Conservation (phyloP, 2,888 invertebrate genomes). For the Brenthis ino region DNA sequence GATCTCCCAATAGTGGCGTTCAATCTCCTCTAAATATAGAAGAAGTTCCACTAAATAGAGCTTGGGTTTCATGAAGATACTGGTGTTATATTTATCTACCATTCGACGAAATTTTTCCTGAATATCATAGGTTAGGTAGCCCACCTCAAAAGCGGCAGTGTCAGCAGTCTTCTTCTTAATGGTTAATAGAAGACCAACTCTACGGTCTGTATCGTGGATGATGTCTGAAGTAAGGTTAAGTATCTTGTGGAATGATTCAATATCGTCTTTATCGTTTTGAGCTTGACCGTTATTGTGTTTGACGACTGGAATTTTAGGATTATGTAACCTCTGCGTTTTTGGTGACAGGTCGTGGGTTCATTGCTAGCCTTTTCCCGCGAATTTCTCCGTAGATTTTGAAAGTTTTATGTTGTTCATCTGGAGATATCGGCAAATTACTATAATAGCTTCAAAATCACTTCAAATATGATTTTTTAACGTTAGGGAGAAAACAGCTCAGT, state of each 20-base stretch:
- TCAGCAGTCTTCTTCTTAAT: constrained; percentile 27
- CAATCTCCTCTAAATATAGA: constrained; percentile 40
- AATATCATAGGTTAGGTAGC: constrained; percentile 40
- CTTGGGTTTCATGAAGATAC: neutral
- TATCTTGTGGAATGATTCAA: constrained; percentile 16
- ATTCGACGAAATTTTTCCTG: constrained; percentile 54
- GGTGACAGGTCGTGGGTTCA: no score
- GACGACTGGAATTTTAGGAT: constrained; percentile 15
- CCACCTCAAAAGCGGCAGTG: constrained; percentile 38
- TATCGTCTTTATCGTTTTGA: constrained; percentile 8
- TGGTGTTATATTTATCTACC: constrained; percentile 50
- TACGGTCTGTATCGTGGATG: constrained; percentile 34
- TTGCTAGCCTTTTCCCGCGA: no score
- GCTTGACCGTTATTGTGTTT: neutral
- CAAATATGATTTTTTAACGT: no score
- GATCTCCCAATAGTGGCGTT: constrained; percentile 47
- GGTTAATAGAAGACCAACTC: constrained; percentile 12
- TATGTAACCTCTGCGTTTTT: neutral
- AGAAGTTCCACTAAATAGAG: constrained; percentile 38
- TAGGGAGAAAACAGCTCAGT: no score
- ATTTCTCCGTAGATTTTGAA: no score
- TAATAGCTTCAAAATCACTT: no score
- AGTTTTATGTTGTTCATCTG: no score
- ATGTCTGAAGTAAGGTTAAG: constrained; percentile 35
- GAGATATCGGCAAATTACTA: no score